Base-by-base conservation (phyloP, 1,140 invertebrate species). In the Drosophila persimilis region DNA sequence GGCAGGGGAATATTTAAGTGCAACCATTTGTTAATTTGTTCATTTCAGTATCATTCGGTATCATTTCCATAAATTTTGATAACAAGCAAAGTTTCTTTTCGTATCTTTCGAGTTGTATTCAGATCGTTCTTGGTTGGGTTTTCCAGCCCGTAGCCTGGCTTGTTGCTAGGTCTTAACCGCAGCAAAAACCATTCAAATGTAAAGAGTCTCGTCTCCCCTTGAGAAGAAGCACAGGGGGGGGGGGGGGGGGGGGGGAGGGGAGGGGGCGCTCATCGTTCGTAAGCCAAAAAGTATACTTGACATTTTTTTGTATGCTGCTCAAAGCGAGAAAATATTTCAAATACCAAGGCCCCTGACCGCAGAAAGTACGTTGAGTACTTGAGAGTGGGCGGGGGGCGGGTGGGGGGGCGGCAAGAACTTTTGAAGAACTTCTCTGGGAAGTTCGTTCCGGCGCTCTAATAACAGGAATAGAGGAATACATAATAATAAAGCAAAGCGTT, bases 401-500 rank as follows among this genome's bases (percentile, higher is more conserved):
- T 52, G 26, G 71, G 62, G 56, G 22, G 59, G 46, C 6, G 11
- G 11, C 1, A 11, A 56, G 17, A 17, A 73, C 59, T 69, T 51
- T 50, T 72, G 46, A 73, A 81, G 73, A 69, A 79, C 57, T 78
- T 66, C 77, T 39, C 24, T 45, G 46, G 45, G 62, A 39, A 39
- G 15, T 62, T 39, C 52, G 29, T 41, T 45, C 35, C 11, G 35
- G 4, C 35, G 11, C 44, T 75, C 61, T 75, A 85, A 86, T 86
- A 86, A 81, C 83, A 66, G 71, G 59, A 60, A 65, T 67, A 65
- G 69, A 43, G 78, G 62, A 83, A 89, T 83, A 86, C 74, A 86
- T 88, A 88, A 78, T 73, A 88, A 79, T 86, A 79, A 86, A 73
- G 75, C 84, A 78, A 83, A 86, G 74, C 72, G 79, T 83, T 86